Conservation (phyloP, 2,113 vertebrate species). For the Pterocles gutturalis region DNA sequence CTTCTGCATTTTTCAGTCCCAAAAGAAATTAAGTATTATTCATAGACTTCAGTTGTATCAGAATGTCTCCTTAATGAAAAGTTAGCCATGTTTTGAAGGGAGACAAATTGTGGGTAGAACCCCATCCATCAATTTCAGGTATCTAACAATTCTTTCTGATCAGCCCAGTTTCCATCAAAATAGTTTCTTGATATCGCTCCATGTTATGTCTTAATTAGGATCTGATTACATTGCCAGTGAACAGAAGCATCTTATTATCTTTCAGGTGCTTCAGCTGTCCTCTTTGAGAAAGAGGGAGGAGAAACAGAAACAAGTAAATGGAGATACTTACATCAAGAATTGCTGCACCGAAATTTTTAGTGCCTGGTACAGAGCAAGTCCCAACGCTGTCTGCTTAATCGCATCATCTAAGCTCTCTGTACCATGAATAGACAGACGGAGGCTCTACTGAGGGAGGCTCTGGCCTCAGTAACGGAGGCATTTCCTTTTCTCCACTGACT, state of each 20-base stretch:
- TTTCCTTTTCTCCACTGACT: background rate
- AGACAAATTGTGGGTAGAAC: background rate
- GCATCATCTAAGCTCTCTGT: background rate
- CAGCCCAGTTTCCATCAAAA: background rate
- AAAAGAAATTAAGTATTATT: background rate
- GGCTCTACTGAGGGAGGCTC: background rate
- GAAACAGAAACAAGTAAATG: background rate
- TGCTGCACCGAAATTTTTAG: background rate
- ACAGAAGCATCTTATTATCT: conserved; percentile 19
- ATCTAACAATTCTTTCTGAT: background rate
- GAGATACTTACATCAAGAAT: background rate
- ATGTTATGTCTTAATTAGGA: conserved; percentile 6
- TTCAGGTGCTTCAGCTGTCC: background rate
- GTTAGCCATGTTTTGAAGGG: background rate
- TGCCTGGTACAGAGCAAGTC: background rate
- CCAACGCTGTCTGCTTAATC: background rate
- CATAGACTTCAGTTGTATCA: background rate
- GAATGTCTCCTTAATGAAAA: background rate
- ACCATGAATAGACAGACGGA: background rate
- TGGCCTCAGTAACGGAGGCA: background rate
- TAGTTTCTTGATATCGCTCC: background rate
- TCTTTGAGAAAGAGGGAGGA: background rate
- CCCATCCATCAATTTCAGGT: background rate
- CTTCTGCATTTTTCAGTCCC: background rate
- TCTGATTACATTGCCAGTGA: background rate